These are phyloP conservation scores for Epizoanthus scotinus DNA, from an alignment of 92 coral and sea anemone species.

Conservation along the genomic window DNA sequence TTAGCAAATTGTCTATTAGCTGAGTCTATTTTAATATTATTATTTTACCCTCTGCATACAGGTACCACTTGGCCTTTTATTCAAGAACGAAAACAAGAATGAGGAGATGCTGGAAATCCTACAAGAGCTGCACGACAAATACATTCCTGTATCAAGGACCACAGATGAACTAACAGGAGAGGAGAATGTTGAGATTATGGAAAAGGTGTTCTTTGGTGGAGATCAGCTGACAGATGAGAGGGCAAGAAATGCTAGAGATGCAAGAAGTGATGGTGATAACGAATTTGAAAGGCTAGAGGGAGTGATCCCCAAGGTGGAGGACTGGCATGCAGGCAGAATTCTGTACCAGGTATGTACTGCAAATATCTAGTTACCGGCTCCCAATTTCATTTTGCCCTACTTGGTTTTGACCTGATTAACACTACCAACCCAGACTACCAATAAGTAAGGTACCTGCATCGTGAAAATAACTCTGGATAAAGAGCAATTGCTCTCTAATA, in stretches of 20 bases:
- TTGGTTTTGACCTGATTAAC: too few relatives aligned
- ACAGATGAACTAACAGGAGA: conserved; percentile 26
- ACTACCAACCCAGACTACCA: too few relatives aligned
- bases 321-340: conserved; percentile 65
- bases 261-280: conserved; percentile 59
- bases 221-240: conserved; percentile 68
- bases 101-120: conserved; percentile 66
- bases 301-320: conserved; percentile 54
- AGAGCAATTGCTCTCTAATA: too few relatives aligned
- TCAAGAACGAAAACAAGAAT: conserved; percentile 59
- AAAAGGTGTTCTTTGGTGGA: conserved; percentile 56
- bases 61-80: conserved; percentile 62
- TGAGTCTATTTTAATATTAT: too few relatives aligned
- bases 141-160: conserved; percentile 47
- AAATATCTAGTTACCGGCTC: too few relatives aligned
- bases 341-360: conserved; percentile 67
- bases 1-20: too few relatives aligned
- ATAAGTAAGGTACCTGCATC: too few relatives aligned
- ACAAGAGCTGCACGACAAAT: conserved; percentile 50
- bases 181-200: conserved; percentile 24
- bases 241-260: conserved; percentile 54
- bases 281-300: conserved; percentile 50
- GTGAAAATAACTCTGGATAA: too few relatives aligned
- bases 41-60: too few relatives aligned
- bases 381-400: too few relatives aligned